Base-by-base conservation (phyloP, 1,140 invertebrate species). In the Matsumurasca onukii region DNA sequence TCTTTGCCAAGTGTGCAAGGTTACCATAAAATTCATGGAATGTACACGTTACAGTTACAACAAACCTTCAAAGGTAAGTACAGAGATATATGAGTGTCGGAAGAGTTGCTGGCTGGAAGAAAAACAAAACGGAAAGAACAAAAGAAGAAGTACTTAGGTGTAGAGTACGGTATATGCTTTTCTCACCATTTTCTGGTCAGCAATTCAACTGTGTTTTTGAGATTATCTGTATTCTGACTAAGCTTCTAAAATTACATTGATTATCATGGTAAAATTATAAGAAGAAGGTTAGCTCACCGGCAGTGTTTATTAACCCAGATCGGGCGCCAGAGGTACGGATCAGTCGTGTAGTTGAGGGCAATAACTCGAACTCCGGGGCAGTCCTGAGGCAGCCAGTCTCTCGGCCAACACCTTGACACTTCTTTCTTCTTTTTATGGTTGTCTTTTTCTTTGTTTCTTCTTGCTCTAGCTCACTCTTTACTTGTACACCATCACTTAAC, bases 331-430 rank as follows among this genome's bases (percentile, higher is more conserved):
- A 89, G 75, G 75, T 87, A 84, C 1, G 83, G 85, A 72, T 89
- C 88, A 1, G 88, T 89, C 0, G 87, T 87, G 72, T 89, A 90
- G 76, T 87, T 89, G 0, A 90, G 75, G n/a, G 86, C 85, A 24
- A 89, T 86, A 0, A 89, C 84, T 51, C 88, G 80, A 0, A 84
- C 86, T 0, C 83, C 83, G 0, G 88, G 88, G 78, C 84, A 88
- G 72, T 90, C 88, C 29, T 83, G 73, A 0, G 84, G 85, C 15
- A 90, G 74, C 88, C 88, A 90, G 73, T 90, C 88, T 24, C 81
- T 79, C 0, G 88, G 88, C 88, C 88, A 90, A 71, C 88, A 89
- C 5, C 80, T 77, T 1, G 87, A 88, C 49, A 67, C 24, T 30
- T n/a, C 52, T 31, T 25, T 66, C 22, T 12, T 5, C 24, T 20